phyloP scores from a whole-genome alignment of 1,140 invertebrate genomes.

The Callitettix versicolor region DNA sequence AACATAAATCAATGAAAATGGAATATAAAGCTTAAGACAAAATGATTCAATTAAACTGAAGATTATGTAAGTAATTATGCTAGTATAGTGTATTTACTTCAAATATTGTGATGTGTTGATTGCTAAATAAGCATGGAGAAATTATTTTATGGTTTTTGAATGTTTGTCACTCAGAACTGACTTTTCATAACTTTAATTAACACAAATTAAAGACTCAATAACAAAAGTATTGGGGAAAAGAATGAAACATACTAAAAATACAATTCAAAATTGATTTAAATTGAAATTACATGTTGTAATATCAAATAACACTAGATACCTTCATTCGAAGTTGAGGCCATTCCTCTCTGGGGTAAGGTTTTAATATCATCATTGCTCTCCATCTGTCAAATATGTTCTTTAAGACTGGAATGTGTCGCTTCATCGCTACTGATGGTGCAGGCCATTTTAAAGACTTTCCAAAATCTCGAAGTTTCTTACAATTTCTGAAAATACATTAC shows the following conservation, averaged over 20 bases:
- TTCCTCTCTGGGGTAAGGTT: slow-evolving; percentile 65
- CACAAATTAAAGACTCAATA: neutral
- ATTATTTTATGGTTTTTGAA: too few species aligned
- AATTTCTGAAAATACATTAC: slow-evolving; percentile 30
- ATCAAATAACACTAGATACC: slow-evolving; percentile 32
- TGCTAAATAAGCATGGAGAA: too few species aligned
- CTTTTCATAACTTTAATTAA: neutral
- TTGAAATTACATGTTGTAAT: neutral
- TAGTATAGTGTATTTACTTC: too few species aligned
- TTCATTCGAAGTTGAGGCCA: slow-evolving; percentile 76
- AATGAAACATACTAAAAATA: neutral
- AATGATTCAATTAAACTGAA: too few species aligned
- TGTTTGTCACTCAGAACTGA: too few species aligned
- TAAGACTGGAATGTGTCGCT: slow-evolving; percentile 42
- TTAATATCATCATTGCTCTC: slow-evolving; percentile 79
- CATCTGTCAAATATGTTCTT: slow-evolving; percentile 62
- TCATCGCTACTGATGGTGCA: slow-evolving; percentile 52
- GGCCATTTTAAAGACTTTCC: slow-evolving; percentile 78
- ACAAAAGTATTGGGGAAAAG: neutral
- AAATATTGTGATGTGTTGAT: too few species aligned
- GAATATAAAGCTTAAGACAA: too few species aligned
- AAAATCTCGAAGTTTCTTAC: slow-evolving; percentile 52
- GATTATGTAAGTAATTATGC: too few species aligned
- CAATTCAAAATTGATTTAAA: neutral
- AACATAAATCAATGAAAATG: too few species aligned